Conservation (phyloP, 1,140 invertebrate species). For the Drosophila virilis region DNA sequence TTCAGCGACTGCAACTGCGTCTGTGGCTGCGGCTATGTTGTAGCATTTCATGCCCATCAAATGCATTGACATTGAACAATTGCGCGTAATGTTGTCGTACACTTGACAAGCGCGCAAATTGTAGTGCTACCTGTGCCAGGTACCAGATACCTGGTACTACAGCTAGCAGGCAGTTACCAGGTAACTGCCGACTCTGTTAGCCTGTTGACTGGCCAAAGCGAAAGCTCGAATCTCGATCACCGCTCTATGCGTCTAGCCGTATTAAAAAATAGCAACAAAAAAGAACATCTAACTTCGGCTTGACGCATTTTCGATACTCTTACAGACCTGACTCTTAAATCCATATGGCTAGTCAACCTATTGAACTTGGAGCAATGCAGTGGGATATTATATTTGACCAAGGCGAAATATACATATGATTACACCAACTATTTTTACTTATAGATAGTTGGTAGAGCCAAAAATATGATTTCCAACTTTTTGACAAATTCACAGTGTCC, state of each 20-base stretch:
- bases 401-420: no score
- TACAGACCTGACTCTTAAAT: not conserved
- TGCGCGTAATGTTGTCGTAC: conserved; percentile 83
- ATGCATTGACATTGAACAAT: conserved; percentile 83
- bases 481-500: not conserved
- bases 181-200: conserved; percentile 5
- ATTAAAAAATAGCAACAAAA: conserved; percentile 28
- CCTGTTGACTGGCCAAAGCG: conserved; percentile 50
- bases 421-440: not conserved
- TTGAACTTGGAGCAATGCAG: no score
- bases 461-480: not conserved
- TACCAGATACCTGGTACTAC: conserved; percentile 22
- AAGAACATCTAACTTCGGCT: not conserved
- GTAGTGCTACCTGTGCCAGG: conserved; percentile 73
- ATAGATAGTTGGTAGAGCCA: not conserved
- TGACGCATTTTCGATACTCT: conserved; percentile 18
- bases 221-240: conserved; percentile 68
- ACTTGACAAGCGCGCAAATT: conserved; percentile 83
- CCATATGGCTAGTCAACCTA: no score
- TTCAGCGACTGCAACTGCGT: conserved; percentile 45
- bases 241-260: conserved; percentile 64
- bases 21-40: conserved; percentile 18
- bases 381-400: not conserved
- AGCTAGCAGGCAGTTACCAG: conserved; percentile 7
- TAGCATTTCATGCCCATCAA: conserved; percentile 81